A percentile compares a stretch with the other conserved stretches of the same genome.
These are phyloP conservation scores for Drosophila vallismaia DNA, from an alignment of 2,888 invertebrate species.

Conservation along the genomic window DNA sequence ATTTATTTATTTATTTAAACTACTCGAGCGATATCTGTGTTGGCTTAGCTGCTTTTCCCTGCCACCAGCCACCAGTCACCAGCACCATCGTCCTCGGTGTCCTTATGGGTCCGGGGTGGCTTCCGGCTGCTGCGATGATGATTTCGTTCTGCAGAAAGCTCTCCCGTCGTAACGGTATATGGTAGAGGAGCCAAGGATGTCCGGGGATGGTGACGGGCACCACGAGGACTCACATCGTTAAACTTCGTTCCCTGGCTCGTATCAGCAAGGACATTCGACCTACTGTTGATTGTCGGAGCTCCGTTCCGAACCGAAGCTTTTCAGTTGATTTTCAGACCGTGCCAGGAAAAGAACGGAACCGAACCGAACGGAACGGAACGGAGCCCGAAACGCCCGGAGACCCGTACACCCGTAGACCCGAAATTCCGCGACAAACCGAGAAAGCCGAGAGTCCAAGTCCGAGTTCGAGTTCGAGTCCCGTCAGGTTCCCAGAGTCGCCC, in stretches of 20 bases:
- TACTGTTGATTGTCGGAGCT: conserved; percentile 70
- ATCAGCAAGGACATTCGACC: conserved; percentile 79
- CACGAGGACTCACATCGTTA: conserved; percentile 25
- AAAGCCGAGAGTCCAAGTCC: not conserved
- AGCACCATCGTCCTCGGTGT: not conserved
- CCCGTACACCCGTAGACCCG: not conserved
- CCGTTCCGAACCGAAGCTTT: conserved; percentile 61
- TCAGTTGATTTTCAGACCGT: conserved; percentile 78
- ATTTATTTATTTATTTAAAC: conserved; percentile 66
- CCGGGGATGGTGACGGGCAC: conserved; percentile 3
- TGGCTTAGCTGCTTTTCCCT: conserved; percentile 36
- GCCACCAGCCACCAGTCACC: not conserved
- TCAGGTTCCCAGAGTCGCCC: no score
- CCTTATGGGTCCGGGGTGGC: conserved; percentile 3
- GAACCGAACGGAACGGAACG: conserved; percentile 9
- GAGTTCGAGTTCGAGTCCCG: conserved; percentile 7
- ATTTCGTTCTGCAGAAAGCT: conserved; percentile 43
- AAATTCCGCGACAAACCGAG: conserved; percentile 1
- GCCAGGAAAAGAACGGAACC: conserved; percentile 68
- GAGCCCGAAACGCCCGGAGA: conserved; percentile 26
- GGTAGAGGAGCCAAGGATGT: conserved; percentile 1
- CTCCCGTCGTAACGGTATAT: conserved; percentile 6
- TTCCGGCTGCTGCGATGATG: conserved; percentile 34
- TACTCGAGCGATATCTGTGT: conserved; percentile 53
- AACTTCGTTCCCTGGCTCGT: conserved; percentile 53